Percentiles rank a stretch among this genome's conserved stretches.
phyloP scores from a whole-genome alignment of 2,113 vertebrate species.

The Antennarius striatus region DNA sequence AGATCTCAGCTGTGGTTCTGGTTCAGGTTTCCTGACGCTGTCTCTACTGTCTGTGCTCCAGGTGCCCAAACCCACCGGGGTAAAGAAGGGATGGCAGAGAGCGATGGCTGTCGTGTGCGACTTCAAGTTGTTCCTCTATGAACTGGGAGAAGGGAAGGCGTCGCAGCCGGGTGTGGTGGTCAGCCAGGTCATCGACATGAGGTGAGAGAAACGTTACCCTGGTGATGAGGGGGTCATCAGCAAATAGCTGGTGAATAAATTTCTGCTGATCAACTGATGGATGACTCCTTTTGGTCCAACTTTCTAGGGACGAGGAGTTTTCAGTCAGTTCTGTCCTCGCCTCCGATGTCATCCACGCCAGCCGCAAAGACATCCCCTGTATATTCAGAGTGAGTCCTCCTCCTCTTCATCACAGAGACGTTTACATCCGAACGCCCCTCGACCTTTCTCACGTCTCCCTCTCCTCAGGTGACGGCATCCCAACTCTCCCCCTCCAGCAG shows the following conservation, averaged over 20 bases:
- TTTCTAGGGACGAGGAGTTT: constrained; percentile 94
- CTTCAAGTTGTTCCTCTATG: constrained; percentile 97
- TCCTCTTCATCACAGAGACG: neutral
- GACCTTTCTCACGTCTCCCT: neutral
- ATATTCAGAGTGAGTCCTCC: constrained; percentile 91
- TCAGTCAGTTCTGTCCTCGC: constrained; percentile 97
- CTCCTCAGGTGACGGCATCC: constrained; percentile 90
- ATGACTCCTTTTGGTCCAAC: neutral
- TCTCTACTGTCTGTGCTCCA: constrained; percentile 52
- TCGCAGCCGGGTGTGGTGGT: constrained; percentile 90
- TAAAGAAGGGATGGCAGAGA: constrained; percentile 98
- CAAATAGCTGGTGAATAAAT: too few relatives aligned
- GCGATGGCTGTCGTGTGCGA: constrained; percentile 94
- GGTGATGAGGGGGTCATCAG: too few relatives aligned
- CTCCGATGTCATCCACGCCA: constrained; percentile 98
- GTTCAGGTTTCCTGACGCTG: neutral
- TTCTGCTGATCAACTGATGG: too few relatives aligned
- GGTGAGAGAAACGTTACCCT: constrained; percentile 75
- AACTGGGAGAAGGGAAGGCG: constrained; percentile 91
- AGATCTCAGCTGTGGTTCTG: too few relatives aligned
- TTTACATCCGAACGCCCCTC: neutral
- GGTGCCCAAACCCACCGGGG: constrained; percentile 97
- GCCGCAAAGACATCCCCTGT: constrained; percentile 95
- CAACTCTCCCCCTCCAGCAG: constrained; percentile 89
- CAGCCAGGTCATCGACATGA: constrained; percentile 98